A percentile compares a stretch with the other conserved stretches of the same genome.
These are phyloP conservation scores for Byasa hedistus DNA, from an alignment of 2,888 invertebrate genomes.

Conservation along the genomic window DNA sequence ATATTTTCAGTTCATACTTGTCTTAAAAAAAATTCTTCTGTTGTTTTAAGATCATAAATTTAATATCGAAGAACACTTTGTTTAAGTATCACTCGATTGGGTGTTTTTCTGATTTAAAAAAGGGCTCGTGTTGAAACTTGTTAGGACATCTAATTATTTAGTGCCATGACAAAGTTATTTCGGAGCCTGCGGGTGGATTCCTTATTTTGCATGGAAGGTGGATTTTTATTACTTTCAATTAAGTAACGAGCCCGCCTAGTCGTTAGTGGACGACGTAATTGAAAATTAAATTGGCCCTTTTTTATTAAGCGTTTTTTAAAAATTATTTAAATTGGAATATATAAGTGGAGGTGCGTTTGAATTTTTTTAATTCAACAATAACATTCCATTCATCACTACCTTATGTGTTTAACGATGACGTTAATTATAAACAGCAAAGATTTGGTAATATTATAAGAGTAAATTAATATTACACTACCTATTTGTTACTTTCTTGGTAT, in stretches of 20 bases:
- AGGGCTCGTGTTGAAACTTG: not conserved
- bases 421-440: not conserved
- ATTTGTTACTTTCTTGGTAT: too few species aligned
- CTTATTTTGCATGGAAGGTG: slow-evolving; percentile 27
- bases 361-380: not conserved
- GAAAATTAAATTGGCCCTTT: slow-evolving; percentile 27
- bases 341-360: not conserved
- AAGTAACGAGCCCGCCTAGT: slow-evolving; percentile 30
- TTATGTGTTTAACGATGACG: not conserved
- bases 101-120: too few species aligned
- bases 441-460: not conserved
- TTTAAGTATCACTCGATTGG: too few species aligned
- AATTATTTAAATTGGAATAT: not conserved
- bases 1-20: too few species aligned
- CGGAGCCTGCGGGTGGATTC: slow-evolving; percentile 12
- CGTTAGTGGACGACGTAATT: slow-evolving; percentile 30
- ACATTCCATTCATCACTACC: not conserved
- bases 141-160: slow-evolving; percentile 18
- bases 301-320: slow-evolving; percentile 20
- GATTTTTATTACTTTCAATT: slow-evolving; percentile 30
- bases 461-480: not conserved
- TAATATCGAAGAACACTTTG: too few species aligned
- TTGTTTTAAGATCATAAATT: too few species aligned
- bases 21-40: too few species aligned
- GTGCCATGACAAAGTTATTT: slow-evolving; percentile 15